Conservation (phyloP, 2,797 vertebrate genomes). For the Microtus californicus region DNA sequence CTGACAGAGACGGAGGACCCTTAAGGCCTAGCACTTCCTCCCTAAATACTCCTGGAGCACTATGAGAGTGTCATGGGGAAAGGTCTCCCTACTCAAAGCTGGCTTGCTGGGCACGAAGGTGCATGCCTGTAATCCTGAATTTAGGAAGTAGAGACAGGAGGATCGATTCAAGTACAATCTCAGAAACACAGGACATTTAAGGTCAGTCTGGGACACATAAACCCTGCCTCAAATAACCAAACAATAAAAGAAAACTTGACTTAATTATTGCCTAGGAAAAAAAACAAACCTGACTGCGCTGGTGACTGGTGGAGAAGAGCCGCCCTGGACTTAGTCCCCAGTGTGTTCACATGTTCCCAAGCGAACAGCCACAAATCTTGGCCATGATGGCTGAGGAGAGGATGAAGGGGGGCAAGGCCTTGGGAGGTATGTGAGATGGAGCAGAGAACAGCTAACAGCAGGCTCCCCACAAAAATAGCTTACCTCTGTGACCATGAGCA, state of each 20-base stretch:
- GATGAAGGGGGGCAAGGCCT: background rate
- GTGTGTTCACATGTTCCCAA: too few relatives aligned
- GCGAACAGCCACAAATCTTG: background rate
- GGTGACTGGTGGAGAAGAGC: background rate
- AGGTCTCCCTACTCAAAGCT: background rate
- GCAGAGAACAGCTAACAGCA: background rate
- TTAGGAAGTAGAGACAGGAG: background rate
- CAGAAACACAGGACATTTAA: background rate
- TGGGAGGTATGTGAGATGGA: background rate
- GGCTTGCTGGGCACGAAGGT: background rate
- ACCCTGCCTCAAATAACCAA: background rate
- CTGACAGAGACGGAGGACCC: background rate
- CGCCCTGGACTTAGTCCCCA: background rate
- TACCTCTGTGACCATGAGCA: background rate
- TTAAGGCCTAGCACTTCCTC: background rate
- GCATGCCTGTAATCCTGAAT: background rate
- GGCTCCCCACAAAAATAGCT: background rate
- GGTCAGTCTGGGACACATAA: background rate
- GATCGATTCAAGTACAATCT: background rate
- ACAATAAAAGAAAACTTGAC: background rate
- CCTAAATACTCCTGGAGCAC: background rate
- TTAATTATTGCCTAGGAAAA: background rate
- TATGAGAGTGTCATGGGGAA: background rate
- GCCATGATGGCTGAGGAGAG: background rate
- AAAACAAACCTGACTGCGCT: background rate